Conservation (phyloP, 1,140 invertebrate species). For the Scaptodrosophila lebanonensis region DNA sequence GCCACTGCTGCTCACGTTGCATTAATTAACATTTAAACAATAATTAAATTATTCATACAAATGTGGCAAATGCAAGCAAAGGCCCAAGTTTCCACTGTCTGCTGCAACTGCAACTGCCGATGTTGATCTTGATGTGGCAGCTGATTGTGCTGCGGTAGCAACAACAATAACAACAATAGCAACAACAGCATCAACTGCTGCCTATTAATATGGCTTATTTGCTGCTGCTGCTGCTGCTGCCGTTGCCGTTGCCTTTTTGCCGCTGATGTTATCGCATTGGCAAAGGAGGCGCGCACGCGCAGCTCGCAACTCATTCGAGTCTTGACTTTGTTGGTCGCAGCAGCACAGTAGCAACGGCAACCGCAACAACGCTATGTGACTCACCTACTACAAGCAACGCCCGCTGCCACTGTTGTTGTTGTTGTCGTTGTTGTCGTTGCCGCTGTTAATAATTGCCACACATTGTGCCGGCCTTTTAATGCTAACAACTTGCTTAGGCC, state of each 20-base stretch:
- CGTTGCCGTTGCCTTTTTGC: no score
- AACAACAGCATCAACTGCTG: no score
- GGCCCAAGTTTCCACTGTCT: slow-evolving; percentile 25
- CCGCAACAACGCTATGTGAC: slow-evolving; percentile 27
- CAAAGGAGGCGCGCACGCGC: slow-evolving; percentile 60
- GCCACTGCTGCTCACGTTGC: slow-evolving; percentile 53
- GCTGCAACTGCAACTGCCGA: slow-evolving; percentile 12
- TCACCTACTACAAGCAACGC: slow-evolving; percentile 33
- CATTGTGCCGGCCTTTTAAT: slow-evolving; percentile 60
- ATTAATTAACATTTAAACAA: slow-evolving; percentile 78
- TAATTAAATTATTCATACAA: slow-evolving; percentile 77
- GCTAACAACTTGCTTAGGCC: slow-evolving; percentile 71
- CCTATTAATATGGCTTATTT: slow-evolving; percentile 72
- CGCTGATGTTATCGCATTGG: slow-evolving; percentile 48
- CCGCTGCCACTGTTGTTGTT: slow-evolving; percentile 19
- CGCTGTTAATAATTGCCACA: slow-evolving; percentile 64
- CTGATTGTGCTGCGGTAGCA: slow-evolving; percentile 33
- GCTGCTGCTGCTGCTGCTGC: slow-evolving; percentile 5
- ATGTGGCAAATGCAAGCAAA: slow-evolving; percentile 63
- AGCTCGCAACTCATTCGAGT: slow-evolving; percentile 39
- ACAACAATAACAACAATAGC: no score
- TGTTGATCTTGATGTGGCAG: slow-evolving; percentile 24
- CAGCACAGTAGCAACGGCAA: slow-evolving; percentile 33
- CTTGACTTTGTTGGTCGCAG: no score
- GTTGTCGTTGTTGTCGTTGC: slow-evolving; percentile 1